Base-by-base conservation (phyloP, 2,113 vertebrate species). In the Loxodonta africana region DNA sequence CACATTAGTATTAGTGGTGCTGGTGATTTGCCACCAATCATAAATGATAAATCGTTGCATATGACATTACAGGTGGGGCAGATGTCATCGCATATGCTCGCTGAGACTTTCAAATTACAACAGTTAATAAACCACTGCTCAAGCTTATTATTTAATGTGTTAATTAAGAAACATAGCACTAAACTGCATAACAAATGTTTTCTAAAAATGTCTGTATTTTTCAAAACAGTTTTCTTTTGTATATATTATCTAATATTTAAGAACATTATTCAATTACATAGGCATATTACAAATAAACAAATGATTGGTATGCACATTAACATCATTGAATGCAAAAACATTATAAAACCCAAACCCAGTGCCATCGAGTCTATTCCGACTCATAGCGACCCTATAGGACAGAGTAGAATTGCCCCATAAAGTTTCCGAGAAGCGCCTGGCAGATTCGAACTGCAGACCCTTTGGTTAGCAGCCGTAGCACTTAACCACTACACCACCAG, bases 11-110 rank as follows among this genome's bases (percentile, higher is more conserved):
- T 57, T 85, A 63, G 28, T 60, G 69, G 44, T 74, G 60, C n/a
- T 76, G 18, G 25, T 37, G 60, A 86, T 93, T 93, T 95, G 26
- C 37, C 57, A 41, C 60, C 74, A 83, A 77, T n/a, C 57, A 96
- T 82, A 86, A 57, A 46, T 60, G 57, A 76, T 30, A 81, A 25
- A 26, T 63, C 26, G 76, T 96, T 94, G 76, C 53, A 53, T 67
- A 30, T 51, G 37, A 9, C 23, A 76, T 77, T 83, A 82, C 65
- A 87, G 67, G 95, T 69, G 18, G 7, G 48, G 44, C 74, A 89
- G n/a, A 77, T 90, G 51, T 46, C 28, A 51, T 53, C 67, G 57
- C 51, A 53, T 69, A 53, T 11, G 14, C 23, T 73, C 25, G 73
- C 1, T 77, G 23, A 26, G 44, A 26, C 83, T 57, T 73, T 23